A percentile compares a stretch with the other conserved stretches of the same genome.
These are phyloP conservation scores for Enteromius mattozi DNA, from an alignment of 2,797 vertebrate species.

Conservation along the genomic window DNA sequence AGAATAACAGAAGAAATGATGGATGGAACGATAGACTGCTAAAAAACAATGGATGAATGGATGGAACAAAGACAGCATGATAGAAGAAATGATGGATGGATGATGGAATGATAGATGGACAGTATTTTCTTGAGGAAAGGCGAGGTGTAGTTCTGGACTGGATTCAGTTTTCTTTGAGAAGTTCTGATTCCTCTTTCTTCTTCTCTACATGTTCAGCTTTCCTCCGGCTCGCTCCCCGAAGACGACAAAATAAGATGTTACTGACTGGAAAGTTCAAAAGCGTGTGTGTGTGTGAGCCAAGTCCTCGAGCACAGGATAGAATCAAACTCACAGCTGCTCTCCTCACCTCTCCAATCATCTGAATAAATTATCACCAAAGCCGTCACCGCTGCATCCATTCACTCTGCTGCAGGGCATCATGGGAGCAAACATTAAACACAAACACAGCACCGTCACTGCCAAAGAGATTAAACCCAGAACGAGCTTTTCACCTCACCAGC, in stretches of 20 bases:
- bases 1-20: background rate
- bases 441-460: slow-evolving; percentile 57
- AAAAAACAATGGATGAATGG: background rate
- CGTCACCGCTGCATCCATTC: background rate
- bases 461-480: slow-evolving; percentile 1
- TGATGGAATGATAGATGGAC: background rate
- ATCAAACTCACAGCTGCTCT: slow-evolving; percentile 21
- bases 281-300: background rate
- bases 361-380: slow-evolving; percentile 15
- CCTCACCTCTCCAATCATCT: slow-evolving; percentile 6
- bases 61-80: too few relatives aligned
- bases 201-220: slow-evolving; percentile 7
- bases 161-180: background rate
- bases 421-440: slow-evolving; percentile 23
- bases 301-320: slow-evolving; percentile 2
- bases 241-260: slow-evolving; percentile 9
- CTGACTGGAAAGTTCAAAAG: background rate
- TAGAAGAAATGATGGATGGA: background rate
- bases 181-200: background rate
- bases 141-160: background rate
- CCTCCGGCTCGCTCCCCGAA: background rate
- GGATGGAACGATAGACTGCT: too few relatives aligned
- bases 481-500: background rate
- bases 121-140: background rate
- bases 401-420: slow-evolving; percentile 12